Evolutionary conservation across 2,113 vertebrate genomes (phyloP), one percentile per base, ranked within the genome.

Genomic region (Tachysurus vachellii): DNA sequence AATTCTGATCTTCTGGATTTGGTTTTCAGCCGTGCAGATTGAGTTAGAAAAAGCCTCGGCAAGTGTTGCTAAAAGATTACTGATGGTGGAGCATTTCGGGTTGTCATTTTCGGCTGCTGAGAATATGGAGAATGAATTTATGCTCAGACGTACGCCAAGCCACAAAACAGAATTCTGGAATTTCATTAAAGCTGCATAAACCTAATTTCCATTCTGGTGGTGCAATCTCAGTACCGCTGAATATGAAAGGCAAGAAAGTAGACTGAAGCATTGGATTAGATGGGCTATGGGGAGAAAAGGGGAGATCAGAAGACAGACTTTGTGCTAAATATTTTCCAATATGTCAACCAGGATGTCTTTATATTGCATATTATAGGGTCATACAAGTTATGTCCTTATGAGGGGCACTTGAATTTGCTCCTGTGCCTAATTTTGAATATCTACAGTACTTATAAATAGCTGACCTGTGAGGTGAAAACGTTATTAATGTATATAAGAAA

Each of bases 91-190:
- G 83, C 73, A 85, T 59, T 76, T 91, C 71, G 75, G 85, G 80
- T 84, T 91, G 88, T 91, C 88, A 91, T 59, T 89, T 66, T 86
- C 83, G 88, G 62, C 89, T 91, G 85, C 85, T 84, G 83, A 80
- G 79, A 89, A 91, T 87, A 89, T 59, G 8, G 86, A 87, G 83
- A 84, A 84, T 89, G 77, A 86, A 91, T 92, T 92, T 87, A 91
- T 77, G n/a, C 77, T 77, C 57, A 87, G 28, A 80, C 85, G 70
- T 68, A 64, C 66, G 85, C 89, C 89, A 91, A 88, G 86, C 89
- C 90, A 88, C 89, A 92, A 91, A 84, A 88, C 88, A 87, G 87
- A 89, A 92, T 90, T 92, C 83, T 83, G 16, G 82, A 88, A 90
- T 89, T 89, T 91, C 87, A 86, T 90, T 23, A 68, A 90, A 91